Conservation (phyloP, 2,888 invertebrate species). For the Leptopilina drosophilae region DNA sequence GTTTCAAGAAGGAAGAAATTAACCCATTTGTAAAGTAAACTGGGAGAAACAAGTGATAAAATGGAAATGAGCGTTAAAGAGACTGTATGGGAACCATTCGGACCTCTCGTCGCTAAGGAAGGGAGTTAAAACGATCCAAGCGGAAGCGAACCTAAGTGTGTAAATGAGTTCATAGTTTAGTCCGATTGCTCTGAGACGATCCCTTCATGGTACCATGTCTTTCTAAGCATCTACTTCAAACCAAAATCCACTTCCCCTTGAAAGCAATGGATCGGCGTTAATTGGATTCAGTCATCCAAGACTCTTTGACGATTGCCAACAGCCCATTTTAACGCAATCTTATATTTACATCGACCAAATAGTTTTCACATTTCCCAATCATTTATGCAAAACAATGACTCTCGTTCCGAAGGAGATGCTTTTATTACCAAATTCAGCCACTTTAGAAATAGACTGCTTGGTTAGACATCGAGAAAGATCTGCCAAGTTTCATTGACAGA, state of each 20-base stretch:
- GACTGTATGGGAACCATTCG: constrained; percentile 77
- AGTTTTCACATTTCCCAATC: too few species aligned
- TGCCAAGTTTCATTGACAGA: constrained; percentile 28
- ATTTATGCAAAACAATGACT: too few species aligned
- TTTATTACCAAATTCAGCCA: not conserved
- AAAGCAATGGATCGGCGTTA: constrained; percentile 55
- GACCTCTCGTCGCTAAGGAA: constrained; percentile 49
- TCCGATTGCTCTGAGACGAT: constrained; percentile 72
- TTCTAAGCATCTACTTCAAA: constrained; percentile 51
- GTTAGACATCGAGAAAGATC: constrained; percentile 5
- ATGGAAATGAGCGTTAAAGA: constrained; percentile 76
- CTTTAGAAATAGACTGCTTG: not conserved
- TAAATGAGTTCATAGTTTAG: constrained; percentile 75
- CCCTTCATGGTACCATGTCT: constrained; percentile 68
- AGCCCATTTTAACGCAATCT: constrained; percentile 38
- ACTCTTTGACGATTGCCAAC: constrained; percentile 47
- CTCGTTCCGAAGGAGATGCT: not conserved
- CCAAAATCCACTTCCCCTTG: constrained; percentile 50
- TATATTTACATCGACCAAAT: not conserved
- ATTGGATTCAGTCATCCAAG: constrained; percentile 51
- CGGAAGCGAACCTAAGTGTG: constrained; percentile 71
- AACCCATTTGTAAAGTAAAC: constrained; percentile 65
- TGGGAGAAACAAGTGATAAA: constrained; percentile 76
- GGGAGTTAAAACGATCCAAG: constrained; percentile 64
- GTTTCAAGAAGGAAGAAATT: constrained; percentile 59